phyloP scores from a whole-genome alignment of 2,888 invertebrate species.

The Hypselothyrea guttata region DNA sequence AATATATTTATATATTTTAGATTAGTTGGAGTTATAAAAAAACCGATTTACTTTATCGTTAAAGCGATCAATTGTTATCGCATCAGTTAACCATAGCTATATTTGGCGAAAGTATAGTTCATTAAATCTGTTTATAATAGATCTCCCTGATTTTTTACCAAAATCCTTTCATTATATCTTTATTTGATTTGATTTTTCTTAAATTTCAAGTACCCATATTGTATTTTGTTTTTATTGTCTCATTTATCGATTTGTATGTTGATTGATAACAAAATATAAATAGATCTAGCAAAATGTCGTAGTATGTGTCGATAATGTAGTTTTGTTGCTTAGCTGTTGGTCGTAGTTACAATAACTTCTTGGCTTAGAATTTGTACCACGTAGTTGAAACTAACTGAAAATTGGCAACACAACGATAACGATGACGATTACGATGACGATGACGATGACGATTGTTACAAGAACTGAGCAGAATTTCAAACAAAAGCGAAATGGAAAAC shows the following conservation, averaged over 20 bases:
- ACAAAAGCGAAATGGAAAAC: constrained; percentile 10
- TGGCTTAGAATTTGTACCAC: constrained; percentile 47
- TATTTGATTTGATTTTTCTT: no score
- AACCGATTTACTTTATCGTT: no score
- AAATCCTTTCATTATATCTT: no score
- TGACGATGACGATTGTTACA: constrained; percentile 9
- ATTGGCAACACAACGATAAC: background rate
- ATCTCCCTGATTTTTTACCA: no score
- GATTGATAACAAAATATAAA: constrained; percentile 18
- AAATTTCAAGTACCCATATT: no score
- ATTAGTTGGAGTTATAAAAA: no score
- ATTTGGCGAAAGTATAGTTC: no score
- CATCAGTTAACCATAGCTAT: no score
- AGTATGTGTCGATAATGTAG: constrained; percentile 57
- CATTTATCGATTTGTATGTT: constrained; percentile 39
- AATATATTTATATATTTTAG: no score
- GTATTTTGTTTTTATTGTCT: no score
- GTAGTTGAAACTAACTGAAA: constrained; percentile 44
- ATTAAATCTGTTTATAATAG: no score
- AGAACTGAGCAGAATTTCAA: background rate
- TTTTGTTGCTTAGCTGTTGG: constrained; percentile 76
- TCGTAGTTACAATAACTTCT: constrained; percentile 47
- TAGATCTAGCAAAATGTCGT: constrained; percentile 31
- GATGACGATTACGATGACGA: background rate
- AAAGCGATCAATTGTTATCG: no score